Evolutionary conservation across 2,797 vertebrate genomes (phyloP).

Genomic region (Falco novaeseelandiae): DNA sequence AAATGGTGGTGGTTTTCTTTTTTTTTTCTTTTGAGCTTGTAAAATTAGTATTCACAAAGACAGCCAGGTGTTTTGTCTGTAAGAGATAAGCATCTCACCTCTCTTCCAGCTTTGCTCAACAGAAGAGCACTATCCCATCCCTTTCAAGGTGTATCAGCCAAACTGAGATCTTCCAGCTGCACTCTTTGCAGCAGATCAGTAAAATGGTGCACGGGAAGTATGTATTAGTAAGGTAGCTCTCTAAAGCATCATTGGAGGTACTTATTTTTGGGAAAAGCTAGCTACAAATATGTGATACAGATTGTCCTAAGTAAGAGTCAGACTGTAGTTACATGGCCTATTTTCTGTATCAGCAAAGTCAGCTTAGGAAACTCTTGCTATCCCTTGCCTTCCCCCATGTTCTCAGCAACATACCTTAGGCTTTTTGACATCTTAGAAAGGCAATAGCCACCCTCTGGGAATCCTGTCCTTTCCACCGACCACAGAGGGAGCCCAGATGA

Average conservation of each 20-base stretch:
- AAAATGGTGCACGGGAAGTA: not conserved
- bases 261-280: not conserved
- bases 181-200: not conserved
- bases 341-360: not conserved
- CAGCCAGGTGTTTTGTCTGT: constrained; percentile 44
- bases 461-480: not conserved
- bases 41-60: constrained; percentile 20
- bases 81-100: constrained; percentile 32
- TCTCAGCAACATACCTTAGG: not conserved
- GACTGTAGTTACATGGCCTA: not conserved
- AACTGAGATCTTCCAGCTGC: constrained; percentile 50
- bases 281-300: not conserved
- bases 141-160: constrained; percentile 26
- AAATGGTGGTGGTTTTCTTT: not conserved
- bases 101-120: constrained; percentile 23
- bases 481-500: not conserved
- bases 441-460: not conserved
- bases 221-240: not conserved
- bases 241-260: not conserved
- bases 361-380: not conserved
- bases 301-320: not conserved
- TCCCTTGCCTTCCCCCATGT: not conserved
- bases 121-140: constrained; percentile 25
- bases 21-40: not conserved
- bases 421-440: not conserved